A percentile compares a stretch with the other conserved stretches of the same genome.
phyloP scores from a whole-genome alignment of 1,140 invertebrate species.

The Proctacanthus coquilletti region DNA sequence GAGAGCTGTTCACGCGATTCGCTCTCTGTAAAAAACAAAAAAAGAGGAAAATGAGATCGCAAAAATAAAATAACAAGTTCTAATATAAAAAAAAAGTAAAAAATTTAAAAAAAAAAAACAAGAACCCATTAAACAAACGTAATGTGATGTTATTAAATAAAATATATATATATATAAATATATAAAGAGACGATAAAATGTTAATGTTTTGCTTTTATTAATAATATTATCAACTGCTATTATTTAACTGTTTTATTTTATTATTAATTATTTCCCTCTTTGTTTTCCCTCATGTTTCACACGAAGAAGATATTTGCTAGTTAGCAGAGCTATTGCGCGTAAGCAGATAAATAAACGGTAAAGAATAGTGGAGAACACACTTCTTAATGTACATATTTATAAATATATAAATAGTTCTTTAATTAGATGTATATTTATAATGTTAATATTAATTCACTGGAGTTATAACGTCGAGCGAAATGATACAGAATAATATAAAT shows the following conservation, averaged over 20 bases:
- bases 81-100: neutral
- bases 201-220: neutral
- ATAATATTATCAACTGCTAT: neutral
- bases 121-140: neutral
- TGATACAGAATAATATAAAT: no score
- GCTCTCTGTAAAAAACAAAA: no score
- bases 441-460: slow-evolving; percentile 1
- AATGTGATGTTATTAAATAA: neutral
- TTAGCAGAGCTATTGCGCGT: no score
- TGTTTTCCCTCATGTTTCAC: neutral
- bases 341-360: no score
- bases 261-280: neutral
- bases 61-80: neutral
- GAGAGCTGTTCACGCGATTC: no score
- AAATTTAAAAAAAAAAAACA: neutral
- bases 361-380: no score
- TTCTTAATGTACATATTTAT: neutral
- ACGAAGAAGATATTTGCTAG: no score
- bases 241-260: neutral
- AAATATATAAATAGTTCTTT: neutral
- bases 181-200: neutral
- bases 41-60: no score
- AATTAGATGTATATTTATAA: neutral
- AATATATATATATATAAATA: neutral
- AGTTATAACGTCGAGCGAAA: no score